phyloP scores from a whole-genome alignment of 2,888 invertebrate genomes.

The Agapostemon virescens region DNA sequence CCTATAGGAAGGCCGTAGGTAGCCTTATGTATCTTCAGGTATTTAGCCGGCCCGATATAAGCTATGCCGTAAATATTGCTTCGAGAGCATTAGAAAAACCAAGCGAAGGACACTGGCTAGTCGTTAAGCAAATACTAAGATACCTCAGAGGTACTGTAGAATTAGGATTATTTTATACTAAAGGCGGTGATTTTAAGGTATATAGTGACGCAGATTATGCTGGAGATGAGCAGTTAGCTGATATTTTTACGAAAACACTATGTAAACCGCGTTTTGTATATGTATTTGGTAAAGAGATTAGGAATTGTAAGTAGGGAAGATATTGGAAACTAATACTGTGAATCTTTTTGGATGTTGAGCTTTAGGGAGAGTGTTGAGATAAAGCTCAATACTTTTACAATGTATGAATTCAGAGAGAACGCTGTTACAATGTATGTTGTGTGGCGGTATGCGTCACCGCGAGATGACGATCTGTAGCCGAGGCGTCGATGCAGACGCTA shows the following conservation, averaged over 20 bases:
- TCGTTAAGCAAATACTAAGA: slow-evolving; percentile 6
- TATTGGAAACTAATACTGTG: neutral
- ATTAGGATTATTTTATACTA: slow-evolving; percentile 2
- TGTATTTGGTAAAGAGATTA: slow-evolving; percentile 4
- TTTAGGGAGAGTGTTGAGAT: neutral
- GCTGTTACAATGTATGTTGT: too few relatives aligned
- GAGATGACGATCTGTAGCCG: too few relatives aligned
- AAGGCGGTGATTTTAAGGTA: neutral
- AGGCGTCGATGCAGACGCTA: too few relatives aligned
- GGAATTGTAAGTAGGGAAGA: neutral
- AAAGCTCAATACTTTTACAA: too few relatives aligned
- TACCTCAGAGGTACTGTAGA: slow-evolving; percentile 12
- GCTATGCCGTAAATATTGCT: neutral
- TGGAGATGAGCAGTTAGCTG: slow-evolving; percentile 12
- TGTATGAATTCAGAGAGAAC: too few relatives aligned
- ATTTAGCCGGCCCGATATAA: neutral
- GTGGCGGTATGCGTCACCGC: too few relatives aligned
- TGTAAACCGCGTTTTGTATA: slow-evolving; percentile 3
- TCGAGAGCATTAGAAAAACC: slow-evolving; percentile 21
- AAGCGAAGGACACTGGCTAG: slow-evolving; percentile 2
- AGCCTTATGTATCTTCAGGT: neutral
- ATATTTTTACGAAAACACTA: slow-evolving; percentile 16
- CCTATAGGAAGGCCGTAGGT: slow-evolving; percentile 14
- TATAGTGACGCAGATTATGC: slow-evolving; percentile 26
- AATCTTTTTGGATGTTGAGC: neutral